Conservation (phyloP, 1,140 invertebrate species). For the Zaprionus inermis region DNA sequence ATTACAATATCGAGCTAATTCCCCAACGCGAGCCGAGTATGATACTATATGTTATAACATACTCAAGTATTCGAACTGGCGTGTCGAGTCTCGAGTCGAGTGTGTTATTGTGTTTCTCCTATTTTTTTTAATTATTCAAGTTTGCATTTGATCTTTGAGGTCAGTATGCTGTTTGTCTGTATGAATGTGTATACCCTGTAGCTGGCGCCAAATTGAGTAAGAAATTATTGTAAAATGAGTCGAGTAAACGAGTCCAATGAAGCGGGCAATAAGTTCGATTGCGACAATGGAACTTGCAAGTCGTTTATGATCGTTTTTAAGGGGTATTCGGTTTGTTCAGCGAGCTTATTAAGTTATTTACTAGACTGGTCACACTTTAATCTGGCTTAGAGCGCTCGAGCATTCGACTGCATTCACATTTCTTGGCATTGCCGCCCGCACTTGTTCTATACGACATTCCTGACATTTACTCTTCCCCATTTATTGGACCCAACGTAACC, state of each 20-base stretch:
- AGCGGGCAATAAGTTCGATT: not conserved
- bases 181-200: not conserved
- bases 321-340: not conserved
- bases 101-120: slow-evolving; percentile 17
- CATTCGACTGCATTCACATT: slow-evolving; percentile 46
- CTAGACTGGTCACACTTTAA: not conserved
- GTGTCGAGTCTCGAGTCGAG: slow-evolving; percentile 10
- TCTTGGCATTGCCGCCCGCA: slow-evolving; percentile 45
- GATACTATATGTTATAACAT: slow-evolving; percentile 1
- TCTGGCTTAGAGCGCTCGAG: not conserved
- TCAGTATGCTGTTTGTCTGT: slow-evolving; percentile 45
- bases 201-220: slow-evolving; percentile 7
- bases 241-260: not conserved
- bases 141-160: slow-evolving; percentile 78
- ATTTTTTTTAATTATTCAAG: slow-evolving; percentile 71
- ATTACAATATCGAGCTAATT: slow-evolving; percentile 56
- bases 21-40: slow-evolving; percentile 6
- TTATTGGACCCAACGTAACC: slow-evolving; percentile 37
- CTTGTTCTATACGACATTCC: slow-evolving; percentile 42
- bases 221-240: not conserved
- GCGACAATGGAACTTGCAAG: no score
- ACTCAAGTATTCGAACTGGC: slow-evolving; percentile 25
- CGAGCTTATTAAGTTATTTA: not conserved
- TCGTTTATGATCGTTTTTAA: not conserved
- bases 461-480: slow-evolving; percentile 71